Conservation (phyloP, 2,113 vertebrate species). For the Emydura subglobosa region DNA sequence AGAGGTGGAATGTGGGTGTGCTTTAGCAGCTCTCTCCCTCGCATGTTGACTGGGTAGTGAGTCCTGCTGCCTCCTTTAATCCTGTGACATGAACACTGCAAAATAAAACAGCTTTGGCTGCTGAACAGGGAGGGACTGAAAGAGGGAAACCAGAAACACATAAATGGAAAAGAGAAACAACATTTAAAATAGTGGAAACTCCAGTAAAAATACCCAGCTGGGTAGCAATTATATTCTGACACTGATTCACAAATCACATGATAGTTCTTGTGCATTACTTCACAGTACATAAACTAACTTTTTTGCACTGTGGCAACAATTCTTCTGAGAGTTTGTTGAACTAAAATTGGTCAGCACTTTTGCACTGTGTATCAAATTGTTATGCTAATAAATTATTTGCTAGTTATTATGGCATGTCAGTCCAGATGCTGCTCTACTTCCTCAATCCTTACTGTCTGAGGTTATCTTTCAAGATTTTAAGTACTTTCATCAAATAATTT, state of each 20-base stretch:
- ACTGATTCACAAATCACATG: neutral
- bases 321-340: neutral
- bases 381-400: neutral
- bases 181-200: neutral
- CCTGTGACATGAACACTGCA: slow-evolving; percentile 24
- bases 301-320: neutral
- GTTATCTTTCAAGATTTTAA: neutral
- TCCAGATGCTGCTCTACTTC: neutral
- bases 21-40: neutral
- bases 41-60: neutral
- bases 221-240: fast-evolving
- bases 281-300: neutral
- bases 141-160: slow-evolving; percentile 15
- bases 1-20: neutral
- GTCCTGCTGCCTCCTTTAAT: neutral
- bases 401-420: neutral
- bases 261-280: neutral
- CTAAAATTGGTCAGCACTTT: neutral
- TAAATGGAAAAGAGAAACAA: neutral
- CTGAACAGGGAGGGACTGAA: slow-evolving; percentile 31
- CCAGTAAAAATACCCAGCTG: neutral
- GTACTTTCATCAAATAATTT: neutral
- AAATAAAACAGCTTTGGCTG: slow-evolving; percentile 22
- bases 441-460: neutral
- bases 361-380: neutral